These are phyloP conservation scores for Bucorvus abyssinicus DNA, from an alignment of 2,797 vertebrate species.

Conservation along the genomic window DNA sequence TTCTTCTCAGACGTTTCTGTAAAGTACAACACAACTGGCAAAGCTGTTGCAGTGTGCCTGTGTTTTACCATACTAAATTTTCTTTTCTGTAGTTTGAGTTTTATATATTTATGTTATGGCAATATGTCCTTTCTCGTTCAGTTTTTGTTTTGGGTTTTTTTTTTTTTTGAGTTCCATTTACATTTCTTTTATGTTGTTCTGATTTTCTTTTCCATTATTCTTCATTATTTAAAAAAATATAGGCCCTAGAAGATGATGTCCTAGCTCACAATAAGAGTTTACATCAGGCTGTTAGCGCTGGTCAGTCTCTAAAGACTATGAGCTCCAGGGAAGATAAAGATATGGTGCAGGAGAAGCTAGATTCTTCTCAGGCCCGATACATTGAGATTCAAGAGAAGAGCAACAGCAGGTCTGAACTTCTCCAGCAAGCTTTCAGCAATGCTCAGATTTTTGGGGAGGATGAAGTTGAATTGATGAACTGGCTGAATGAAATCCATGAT, in stretches of 20 bases:
- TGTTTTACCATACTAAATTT: not conserved
- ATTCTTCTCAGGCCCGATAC: constrained; percentile 85
- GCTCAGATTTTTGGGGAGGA: constrained; percentile 96
- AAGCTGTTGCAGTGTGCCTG: not conserved
- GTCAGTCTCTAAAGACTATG: constrained; percentile 89
- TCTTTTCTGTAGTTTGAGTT: not conserved
- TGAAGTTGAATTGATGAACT: constrained; percentile 96
- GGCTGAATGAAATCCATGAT: constrained; percentile 89
- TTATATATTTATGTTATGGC: not conserved
- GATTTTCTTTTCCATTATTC: constrained; percentile 64
- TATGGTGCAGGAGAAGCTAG: constrained; percentile 91
- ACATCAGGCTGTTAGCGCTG: constrained; percentile 89
- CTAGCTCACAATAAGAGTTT: constrained; percentile 89
- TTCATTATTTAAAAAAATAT: constrained; percentile 68
- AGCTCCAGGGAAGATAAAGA: constrained; percentile 95
- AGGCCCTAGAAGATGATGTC: constrained; percentile 95
- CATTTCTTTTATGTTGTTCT: constrained; percentile 65
- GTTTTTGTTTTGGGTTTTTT: not conserved
- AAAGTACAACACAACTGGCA: not conserved
- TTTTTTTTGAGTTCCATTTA: constrained; percentile 45
- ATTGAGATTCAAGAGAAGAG: constrained; percentile 92
- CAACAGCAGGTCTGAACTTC: constrained; percentile 87
- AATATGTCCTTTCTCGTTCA: not conserved
- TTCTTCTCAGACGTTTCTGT: constrained; percentile 9
- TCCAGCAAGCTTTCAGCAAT: constrained; percentile 92